These are phyloP conservation scores for Cordylochernes scorpioides DNA, from an alignment of 2,888 invertebrate species.

Conservation along the genomic window DNA sequence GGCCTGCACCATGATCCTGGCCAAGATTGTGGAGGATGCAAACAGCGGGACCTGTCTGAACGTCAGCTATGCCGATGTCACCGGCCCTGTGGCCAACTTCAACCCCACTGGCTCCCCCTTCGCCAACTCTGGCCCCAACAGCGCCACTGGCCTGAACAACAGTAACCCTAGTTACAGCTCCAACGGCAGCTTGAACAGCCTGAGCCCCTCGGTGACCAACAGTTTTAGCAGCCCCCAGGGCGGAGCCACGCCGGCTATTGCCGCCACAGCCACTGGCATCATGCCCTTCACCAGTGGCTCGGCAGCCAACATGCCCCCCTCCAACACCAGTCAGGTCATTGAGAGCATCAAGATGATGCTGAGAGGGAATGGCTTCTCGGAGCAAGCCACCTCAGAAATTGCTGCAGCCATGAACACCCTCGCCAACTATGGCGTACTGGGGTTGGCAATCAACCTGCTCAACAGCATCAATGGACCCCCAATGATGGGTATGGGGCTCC, in stretches of 20 bases:
- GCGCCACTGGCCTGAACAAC: constrained; percentile 14
- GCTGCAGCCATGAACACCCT: constrained; percentile 66
- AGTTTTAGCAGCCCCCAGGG: constrained; percentile 14
- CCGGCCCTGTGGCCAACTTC: constrained; percentile 78
- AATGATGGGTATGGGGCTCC: constrained; percentile 8
- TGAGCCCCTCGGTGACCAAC: constrained; percentile 15
- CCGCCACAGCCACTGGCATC: too few relatives aligned
- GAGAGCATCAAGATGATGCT: constrained; percentile 66
- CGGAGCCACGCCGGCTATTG: constrained; percentile 5
- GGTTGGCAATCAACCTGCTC: constrained; percentile 38
- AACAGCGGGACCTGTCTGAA: constrained; percentile 82
- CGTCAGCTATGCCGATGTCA: constrained; percentile 84
- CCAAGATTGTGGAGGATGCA: constrained; percentile 93
- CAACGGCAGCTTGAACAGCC: constrained; percentile 16
- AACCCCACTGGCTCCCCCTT: constrained; percentile 91
- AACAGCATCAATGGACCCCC: constrained; percentile 11
- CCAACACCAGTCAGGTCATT: constrained; percentile 45
- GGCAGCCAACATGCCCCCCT: constrained; percentile 39
- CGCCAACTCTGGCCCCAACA: constrained; percentile 28
- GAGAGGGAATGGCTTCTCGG: constrained; percentile 63
- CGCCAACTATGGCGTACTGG: constrained; percentile 70
- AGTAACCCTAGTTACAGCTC: constrained; percentile 17
- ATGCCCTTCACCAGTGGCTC: constrained; percentile 12
- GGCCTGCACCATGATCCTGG: constrained; percentile 72
- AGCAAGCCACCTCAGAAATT: constrained; percentile 64